Percentiles rank a stretch among this genome's conserved stretches.
Evolutionary conservation across 2,888 invertebrate species (phyloP).

Genomic region (Glyphotaelius pellucidus): DNA sequence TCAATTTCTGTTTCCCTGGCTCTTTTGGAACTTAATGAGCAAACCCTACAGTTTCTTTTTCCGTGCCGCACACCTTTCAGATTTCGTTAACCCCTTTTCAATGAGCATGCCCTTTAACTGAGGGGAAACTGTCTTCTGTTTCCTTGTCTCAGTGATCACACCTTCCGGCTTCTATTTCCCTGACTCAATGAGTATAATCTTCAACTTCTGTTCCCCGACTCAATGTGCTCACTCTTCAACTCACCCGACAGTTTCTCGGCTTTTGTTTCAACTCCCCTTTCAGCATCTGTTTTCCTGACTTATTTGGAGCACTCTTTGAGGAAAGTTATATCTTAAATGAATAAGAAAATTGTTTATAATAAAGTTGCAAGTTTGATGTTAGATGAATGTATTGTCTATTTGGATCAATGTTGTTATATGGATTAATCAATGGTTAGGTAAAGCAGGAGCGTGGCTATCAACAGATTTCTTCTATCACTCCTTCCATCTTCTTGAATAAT

Average conservation of each 20-base stretch:
- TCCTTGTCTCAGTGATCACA: not conserved
- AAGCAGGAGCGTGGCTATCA: not conserved
- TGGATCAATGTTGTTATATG: slow-evolving; percentile 44
- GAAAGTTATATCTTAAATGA: slow-evolving; percentile 20
- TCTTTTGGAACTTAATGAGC: too few species aligned
- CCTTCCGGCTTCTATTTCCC: not conserved
- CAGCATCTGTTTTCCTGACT: not conserved
- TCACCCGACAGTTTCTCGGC: too few species aligned
- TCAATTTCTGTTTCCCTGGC: too few species aligned
- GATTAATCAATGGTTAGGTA: slow-evolving; percentile 35
- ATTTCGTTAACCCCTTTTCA: too few species aligned
- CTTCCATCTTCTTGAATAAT: slow-evolving; percentile 7
- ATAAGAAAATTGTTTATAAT: slow-evolving; percentile 25
- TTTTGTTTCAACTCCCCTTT: not conserved
- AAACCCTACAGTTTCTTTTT: too few species aligned
- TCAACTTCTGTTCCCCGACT: not conserved
- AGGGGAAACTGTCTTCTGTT: too few species aligned
- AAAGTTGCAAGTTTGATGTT: slow-evolving; percentile 52
- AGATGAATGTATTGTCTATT: slow-evolving; percentile 44
- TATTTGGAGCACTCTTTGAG: not conserved
- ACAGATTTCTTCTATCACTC: slow-evolving; percentile 14
- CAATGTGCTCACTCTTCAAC: not conserved
- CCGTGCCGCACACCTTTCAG: too few species aligned
- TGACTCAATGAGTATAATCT: too few species aligned
- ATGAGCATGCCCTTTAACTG: too few species aligned